Base-by-base conservation (phyloP, 1,140 invertebrate species). In the Drosophila cardini region DNA sequence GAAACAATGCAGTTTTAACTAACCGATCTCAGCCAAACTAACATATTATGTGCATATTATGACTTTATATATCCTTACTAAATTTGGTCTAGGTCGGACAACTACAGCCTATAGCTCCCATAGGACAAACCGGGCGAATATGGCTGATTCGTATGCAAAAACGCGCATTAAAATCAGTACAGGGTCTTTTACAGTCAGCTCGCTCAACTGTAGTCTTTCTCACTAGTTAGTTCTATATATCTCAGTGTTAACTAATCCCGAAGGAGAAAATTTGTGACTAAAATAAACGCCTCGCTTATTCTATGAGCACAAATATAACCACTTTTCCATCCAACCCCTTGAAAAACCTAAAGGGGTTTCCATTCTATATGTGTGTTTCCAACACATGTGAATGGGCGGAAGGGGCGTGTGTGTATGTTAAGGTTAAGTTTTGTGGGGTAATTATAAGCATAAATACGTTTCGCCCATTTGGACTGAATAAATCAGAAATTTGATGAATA, bases 401-500 rank as follows among this genome's bases (percentile, higher is more conserved):
- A 46, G 52, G 48, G 30, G 46, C 16, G 34, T 72, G 16, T 72
- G 16, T 62, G 48, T 21, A 30, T 55, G 52, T 71, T 60, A 13
- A 45, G 58, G 69, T 64, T 73, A 50, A 64, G 65, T 70, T 76
- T 83, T 48, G 71, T 38, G 68, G 16, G 78, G 72, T 89, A 89
- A 89, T 87, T 89, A 83, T 79, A 80, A 71, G 63, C 84, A 86
- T 80, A 80, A 83, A 89, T 89, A 80, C 74, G 84, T 80, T 84
- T 80, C n/a, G 83, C 83, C 73, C 83, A 89, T 89, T 86, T 80
- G 79, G 69, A 83, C 79, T 87, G 84, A 87, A 87, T 87, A 89
- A 89, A 87, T 87, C 83, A 87, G 84, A 87, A 87, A 87, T 87
- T 78, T 85, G 81, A 86, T 86, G 83, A 87, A 87, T 87, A 80